phyloP scores from a whole-genome alignment of 2,113 vertebrate genomes.

The Clarias magur region DNA sequence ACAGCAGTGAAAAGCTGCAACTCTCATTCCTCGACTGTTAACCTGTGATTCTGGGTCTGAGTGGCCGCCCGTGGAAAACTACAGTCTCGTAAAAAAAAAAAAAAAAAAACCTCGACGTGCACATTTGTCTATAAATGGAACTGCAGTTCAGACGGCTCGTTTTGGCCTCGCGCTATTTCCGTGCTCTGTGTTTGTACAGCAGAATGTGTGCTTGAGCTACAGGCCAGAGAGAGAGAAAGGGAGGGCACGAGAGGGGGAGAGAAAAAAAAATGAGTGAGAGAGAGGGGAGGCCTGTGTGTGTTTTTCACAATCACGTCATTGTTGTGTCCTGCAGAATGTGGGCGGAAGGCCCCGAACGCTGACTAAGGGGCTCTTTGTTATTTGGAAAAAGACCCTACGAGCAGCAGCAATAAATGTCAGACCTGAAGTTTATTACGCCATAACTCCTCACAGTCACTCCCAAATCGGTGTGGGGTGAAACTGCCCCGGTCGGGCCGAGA shows the following conservation, averaged over 20 bases:
- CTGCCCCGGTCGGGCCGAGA: not conserved
- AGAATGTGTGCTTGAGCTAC: slow-evolving; percentile 37
- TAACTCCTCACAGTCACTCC: slow-evolving; percentile 33
- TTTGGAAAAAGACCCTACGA: slow-evolving; percentile 55
- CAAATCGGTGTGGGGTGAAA: slow-evolving; percentile 11
- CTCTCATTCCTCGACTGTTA: not conserved
- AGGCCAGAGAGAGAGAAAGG: slow-evolving; percentile 26
- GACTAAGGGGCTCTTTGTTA: slow-evolving; percentile 72
- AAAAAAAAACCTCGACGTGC: not conserved
- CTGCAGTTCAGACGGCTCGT: slow-evolving; percentile 22
- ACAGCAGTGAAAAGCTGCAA: not conserved
- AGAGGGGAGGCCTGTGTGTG: slow-evolving; percentile 49
- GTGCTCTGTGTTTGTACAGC: slow-evolving; percentile 38
- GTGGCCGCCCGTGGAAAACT: not conserved
- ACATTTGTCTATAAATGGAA: slow-evolving; percentile 42
- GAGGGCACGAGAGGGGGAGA: slow-evolving; percentile 44
- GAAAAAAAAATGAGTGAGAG: slow-evolving; percentile 3
- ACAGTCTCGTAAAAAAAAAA: slow-evolving; percentile 23
- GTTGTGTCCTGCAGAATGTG: slow-evolving; percentile 45
- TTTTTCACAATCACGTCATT: slow-evolving; percentile 54
- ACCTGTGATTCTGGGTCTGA: not conserved
- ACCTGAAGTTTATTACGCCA: slow-evolving; percentile 39
- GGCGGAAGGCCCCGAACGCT: slow-evolving; percentile 55
- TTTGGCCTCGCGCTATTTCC: slow-evolving; percentile 36
- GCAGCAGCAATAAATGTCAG: slow-evolving; percentile 48